phyloP scores from a whole-genome alignment of 2,888 invertebrate species.

The Hypena proboscidalis region DNA sequence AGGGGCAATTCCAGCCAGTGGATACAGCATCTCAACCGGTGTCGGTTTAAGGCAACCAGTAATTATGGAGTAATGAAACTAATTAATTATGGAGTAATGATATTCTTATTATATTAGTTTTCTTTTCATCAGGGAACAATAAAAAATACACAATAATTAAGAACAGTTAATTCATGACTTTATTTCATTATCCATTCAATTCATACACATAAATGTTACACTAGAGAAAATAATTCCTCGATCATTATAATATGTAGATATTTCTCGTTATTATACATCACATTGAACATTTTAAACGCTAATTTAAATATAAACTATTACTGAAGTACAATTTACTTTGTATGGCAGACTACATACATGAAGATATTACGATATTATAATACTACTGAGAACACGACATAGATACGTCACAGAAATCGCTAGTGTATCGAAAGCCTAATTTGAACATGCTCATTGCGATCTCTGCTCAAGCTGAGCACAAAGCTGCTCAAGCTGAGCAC shows the following conservation, averaged over 20 bases:
- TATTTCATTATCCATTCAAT: conserved; percentile 74
- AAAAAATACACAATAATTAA: conserved; percentile 52
- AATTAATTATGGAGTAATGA: too few species aligned
- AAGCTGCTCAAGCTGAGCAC: conserved; percentile 6
- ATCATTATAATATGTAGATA: conserved; percentile 56
- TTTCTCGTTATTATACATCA: conserved; percentile 69
- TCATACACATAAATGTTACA: conserved; percentile 67
- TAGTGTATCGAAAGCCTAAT: conserved; percentile 8
- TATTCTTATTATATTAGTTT: too few species aligned
- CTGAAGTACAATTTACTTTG: conserved; percentile 55
- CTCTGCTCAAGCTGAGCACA: conserved; percentile 9
- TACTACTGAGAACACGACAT: conserved; percentile 10
- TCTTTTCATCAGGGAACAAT: too few species aligned
- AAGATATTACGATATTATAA: conserved; percentile 35
- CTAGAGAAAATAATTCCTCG: conserved; percentile 72
- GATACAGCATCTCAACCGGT: too few species aligned
- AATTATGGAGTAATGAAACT: too few species aligned
- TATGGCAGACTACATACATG: conserved; percentile 67
- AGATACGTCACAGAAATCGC: conserved; percentile 1
- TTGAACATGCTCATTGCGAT: conserved; percentile 19
- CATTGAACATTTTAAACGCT: conserved; percentile 72
- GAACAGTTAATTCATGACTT: conserved; percentile 77
- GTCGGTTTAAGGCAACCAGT: too few species aligned
- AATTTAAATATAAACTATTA: conserved; percentile 54
- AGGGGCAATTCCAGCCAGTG: too few species aligned